Percentiles rank a stretch among this genome's conserved stretches.
Evolutionary conservation across 2,888 invertebrate species (phyloP).

Genomic region (Habroteleia sp.): DNA sequence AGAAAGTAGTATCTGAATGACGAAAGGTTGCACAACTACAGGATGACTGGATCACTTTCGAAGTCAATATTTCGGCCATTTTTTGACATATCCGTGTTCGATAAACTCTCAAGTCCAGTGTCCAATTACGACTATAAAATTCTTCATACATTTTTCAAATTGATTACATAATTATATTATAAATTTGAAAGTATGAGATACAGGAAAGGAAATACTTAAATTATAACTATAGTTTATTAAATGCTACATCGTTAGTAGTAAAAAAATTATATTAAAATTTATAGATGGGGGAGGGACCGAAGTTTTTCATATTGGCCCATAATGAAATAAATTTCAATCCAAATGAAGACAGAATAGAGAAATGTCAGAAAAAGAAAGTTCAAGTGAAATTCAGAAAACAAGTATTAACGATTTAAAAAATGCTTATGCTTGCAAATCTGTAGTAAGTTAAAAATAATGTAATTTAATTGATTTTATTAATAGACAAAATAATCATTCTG

Average conservation of each 20-base stretch:
- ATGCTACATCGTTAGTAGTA: too few species aligned
- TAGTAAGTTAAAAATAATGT: neutral
- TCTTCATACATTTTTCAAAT: neutral
- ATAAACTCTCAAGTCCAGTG: neutral
- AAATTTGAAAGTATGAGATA: too few species aligned
- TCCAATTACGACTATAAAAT: too few species aligned
- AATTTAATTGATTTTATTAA: too few species aligned
- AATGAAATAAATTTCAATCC: slow-evolving; percentile 16
- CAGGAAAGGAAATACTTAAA: too few species aligned
- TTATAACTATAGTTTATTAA: too few species aligned
- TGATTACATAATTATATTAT: slow-evolving; percentile 1
- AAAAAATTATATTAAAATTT: too few species aligned
- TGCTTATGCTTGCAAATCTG: neutral
- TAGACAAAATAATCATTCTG: too few species aligned
- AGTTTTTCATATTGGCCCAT: neutral
- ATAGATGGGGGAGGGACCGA: neutral
- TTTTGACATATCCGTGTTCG: slow-evolving; percentile 23
- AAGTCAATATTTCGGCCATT: slow-evolving; percentile 43
- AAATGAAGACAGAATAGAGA: slow-evolving; percentile 7
- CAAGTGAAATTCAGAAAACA: slow-evolving; percentile 46
- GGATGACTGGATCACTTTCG: slow-evolving; percentile 64
- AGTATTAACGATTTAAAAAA: slow-evolving; percentile 31
- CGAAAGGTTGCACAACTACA: slow-evolving; percentile 59
- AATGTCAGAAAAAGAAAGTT: slow-evolving; percentile 52
- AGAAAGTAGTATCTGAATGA: slow-evolving; percentile 65